Evolutionary conservation across 2,797 vertebrate genomes (phyloP), one percentile per base, ranked within the genome.

Genomic region (Protosalanx chinensis): DNA sequence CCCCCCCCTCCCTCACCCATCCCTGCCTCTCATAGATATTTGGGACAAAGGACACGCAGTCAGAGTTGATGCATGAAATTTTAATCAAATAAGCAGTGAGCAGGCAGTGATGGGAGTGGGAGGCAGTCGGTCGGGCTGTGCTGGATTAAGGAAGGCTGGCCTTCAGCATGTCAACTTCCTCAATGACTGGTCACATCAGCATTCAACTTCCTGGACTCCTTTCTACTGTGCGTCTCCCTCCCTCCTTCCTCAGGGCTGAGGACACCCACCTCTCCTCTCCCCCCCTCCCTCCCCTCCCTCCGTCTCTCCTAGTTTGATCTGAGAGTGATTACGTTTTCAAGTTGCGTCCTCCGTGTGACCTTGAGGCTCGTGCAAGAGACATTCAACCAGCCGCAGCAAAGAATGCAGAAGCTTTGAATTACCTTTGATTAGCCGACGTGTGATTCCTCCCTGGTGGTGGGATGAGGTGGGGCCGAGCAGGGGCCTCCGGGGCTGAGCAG

Each of bases 81-180:
- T 80, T 85, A 86, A 88, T 89, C 79, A 79, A 81, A 84, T 84
- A 85, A 84, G 83, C 80, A 88, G 73, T 61, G 59, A 80, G 66
- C 70, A 78, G 82, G 77, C 80, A 79, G 79, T 70, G 78, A 86
- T 76, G 72, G 66, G 75, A 81, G 79, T 79, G 79, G 83, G 85
- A 78, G 75, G 64, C 81, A 83, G 76, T 85, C 33, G 18, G 81
- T 77, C 78, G 46, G 73, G 76, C 76, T 32, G 59, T 64, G 78
- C 78, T 86, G 82, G 84, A 86, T 85, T 81, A 88, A 86, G 80
- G 69, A 68, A 82, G 72, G 41, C 60, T 70, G 16, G 68, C 76
- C 74, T 83, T 78, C 80, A 57, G n/a, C 80, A 72, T 71, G 76
- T 77, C 79, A 79, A 78, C 29, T 72, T 88, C 82, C 72, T 77